Percentiles rank a stretch among this genome's conserved stretches.
Evolutionary conservation across 1,140 invertebrate species (phyloP).

Genomic region (Bombus waltoni): DNA sequence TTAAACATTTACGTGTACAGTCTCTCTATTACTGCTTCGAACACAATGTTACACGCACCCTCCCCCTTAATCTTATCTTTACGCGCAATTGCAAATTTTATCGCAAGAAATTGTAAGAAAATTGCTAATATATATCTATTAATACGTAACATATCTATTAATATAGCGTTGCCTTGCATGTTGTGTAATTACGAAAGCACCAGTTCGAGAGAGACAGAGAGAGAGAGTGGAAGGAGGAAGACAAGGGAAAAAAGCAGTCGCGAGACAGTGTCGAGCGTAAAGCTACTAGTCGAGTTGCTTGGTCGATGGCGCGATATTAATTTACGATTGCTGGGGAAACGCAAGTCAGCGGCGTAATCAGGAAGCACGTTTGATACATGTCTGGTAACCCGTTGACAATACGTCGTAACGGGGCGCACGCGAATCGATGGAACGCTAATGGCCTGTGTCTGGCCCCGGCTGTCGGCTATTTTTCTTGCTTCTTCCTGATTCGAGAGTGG

Average conservation of each 20-base stretch:
- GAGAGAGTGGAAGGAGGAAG: background rate
- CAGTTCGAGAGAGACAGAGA: too few relatives aligned
- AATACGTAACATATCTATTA: background rate
- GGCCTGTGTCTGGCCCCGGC: conserved; percentile 39
- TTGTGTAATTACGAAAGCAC: background rate
- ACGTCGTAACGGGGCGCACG: conserved; percentile 33
- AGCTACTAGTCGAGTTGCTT: background rate
- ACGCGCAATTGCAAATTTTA: background rate
- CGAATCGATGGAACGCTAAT: conserved; percentile 61
- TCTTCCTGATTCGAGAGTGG: conserved; percentile 58
- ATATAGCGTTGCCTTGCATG: background rate
- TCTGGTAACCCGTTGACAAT: conserved; percentile 50
- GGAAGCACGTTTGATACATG: conserved; percentile 18
- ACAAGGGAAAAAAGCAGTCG: background rate
- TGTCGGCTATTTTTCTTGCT: conserved; percentile 60
- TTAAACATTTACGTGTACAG: background rate
- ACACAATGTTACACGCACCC: background rate
- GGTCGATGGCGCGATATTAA: conserved; percentile 24
- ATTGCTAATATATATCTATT: background rate
- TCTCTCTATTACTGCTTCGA: background rate
- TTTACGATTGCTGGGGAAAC: conserved; percentile 15
- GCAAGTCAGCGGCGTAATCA: conserved; percentile 36
- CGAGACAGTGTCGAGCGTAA: background rate
- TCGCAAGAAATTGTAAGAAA: background rate
- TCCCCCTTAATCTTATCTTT: background rate